Evolutionary conservation across 2,888 invertebrate genomes (phyloP).

Genomic region (Patella ulyssiponensis): DNA sequence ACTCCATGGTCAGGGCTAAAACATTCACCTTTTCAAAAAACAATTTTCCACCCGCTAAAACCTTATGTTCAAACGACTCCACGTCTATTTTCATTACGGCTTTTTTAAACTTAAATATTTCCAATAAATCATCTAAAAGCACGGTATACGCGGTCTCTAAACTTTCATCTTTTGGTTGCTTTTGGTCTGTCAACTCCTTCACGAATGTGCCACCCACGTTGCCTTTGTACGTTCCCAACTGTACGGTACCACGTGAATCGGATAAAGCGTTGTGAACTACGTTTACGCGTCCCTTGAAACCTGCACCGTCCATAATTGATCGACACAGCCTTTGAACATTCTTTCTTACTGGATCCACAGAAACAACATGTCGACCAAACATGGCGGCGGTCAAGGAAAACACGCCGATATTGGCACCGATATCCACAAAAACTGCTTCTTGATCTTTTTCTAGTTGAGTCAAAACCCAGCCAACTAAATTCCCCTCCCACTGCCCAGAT

Average conservation of each 20-base stretch:
- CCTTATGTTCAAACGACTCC: conserved; percentile 11
- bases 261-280: conserved; percentile 20
- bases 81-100: conserved; percentile 17
- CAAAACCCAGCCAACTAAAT: background rate
- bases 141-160: conserved; percentile 10
- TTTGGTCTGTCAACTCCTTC: background rate
- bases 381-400: conserved; percentile 17
- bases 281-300: background rate
- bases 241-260: conserved; percentile 1
- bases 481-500: conserved; percentile 9
- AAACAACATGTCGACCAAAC: conserved; percentile 10
- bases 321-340: conserved; percentile 18
- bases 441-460: background rate
- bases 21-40: conserved; percentile 20
- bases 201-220: conserved; percentile 21
- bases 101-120: conserved; percentile 15
- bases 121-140: conserved; percentile 17
- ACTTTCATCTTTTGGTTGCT: background rate
- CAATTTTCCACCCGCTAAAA: conserved; percentile 7
- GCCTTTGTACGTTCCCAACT: conserved; percentile 5
- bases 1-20: conserved; percentile 6
- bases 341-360: conserved; percentile 12
- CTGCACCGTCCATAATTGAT: conserved; percentile 2
- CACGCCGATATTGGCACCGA: conserved; percentile 19
- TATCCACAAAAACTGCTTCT: conserved; percentile 16